A percentile compares a stretch with the other conserved stretches of the same genome.
These are phyloP conservation scores for Cinclus cinclus DNA, from an alignment of 2,113 vertebrate species.

Conservation along the genomic window DNA sequence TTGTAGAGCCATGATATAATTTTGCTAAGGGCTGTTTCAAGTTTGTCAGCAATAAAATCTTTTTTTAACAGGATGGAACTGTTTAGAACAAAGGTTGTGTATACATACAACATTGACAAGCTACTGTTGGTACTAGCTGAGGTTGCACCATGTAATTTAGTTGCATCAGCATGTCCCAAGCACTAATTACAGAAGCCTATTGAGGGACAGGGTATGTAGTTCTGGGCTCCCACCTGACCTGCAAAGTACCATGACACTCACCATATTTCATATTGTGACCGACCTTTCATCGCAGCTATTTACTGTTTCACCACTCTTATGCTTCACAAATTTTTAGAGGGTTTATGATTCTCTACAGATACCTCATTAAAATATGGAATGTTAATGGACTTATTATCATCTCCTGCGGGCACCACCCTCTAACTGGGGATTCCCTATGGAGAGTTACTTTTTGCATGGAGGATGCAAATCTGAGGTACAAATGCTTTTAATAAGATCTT, in stretches of 20 bases:
- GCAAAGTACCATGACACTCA: background rate
- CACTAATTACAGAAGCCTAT: background rate
- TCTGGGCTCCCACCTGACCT: background rate
- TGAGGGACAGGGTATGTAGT: background rate
- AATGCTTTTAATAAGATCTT: background rate
- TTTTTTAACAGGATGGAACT: background rate
- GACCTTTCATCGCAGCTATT: background rate
- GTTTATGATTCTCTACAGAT: background rate
- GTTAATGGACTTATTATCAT: background rate
- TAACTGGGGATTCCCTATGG: background rate
- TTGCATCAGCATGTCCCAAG: background rate
- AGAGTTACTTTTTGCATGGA: background rate
- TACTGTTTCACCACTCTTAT: background rate
- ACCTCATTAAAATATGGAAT: background rate
- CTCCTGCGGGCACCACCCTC: background rate
- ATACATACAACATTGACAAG: background rate
- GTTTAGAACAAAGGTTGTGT: background rate
- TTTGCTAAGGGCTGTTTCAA: background rate
- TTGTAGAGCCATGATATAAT: fast-evolving
- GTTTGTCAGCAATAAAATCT: background rate
- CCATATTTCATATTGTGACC: background rate
- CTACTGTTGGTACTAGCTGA: background rate
- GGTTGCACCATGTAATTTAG: background rate
- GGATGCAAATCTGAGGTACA: background rate
- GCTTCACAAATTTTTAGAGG: background rate